Evolutionary conservation across 1,140 invertebrate species (phyloP).

Genomic region (Carcinoscorpius rotundicauda): DNA sequence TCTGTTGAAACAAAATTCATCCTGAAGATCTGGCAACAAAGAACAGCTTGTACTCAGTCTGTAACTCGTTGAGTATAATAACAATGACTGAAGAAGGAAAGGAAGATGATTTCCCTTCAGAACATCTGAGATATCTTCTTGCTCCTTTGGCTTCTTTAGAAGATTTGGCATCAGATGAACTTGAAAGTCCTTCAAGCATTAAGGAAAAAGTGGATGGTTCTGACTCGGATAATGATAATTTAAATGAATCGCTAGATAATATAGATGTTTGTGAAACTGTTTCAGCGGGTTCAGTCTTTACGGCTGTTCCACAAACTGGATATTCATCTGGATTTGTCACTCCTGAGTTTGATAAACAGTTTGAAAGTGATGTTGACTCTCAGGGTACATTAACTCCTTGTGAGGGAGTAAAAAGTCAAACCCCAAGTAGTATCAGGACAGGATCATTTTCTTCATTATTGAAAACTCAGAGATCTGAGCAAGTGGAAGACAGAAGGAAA

Average conservation of each 20-base stretch:
- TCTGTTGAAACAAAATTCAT: no score
- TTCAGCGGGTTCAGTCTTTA: neutral
- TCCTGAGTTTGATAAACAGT: slow-evolving; percentile 7
- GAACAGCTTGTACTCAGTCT: no score
- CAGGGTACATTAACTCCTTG: slow-evolving; percentile 18
- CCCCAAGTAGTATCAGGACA: no score
- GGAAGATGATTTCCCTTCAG: slow-evolving; percentile 33
- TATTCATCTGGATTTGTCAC: slow-evolving; percentile 15
- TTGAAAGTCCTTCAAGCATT: slow-evolving; percentile 45
- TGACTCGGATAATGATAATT: no score
- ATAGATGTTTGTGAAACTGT: no score
- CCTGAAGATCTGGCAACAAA: no score
- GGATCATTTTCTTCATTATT: no score
- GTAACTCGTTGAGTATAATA: no score
- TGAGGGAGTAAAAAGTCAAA: slow-evolving; percentile 6
- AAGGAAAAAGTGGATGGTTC: no score
- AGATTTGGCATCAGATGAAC: slow-evolving; percentile 62
- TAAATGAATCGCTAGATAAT: no score
- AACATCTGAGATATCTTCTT: slow-evolving; percentile 54
- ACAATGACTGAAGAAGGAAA: slow-evolving; percentile 6
- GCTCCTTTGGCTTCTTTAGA: slow-evolving; percentile 86
- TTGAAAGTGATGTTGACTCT: slow-evolving; percentile 18
- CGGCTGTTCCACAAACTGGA: slow-evolving; percentile 14
- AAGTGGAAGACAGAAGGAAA: no score
- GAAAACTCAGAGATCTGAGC: no score